Percentiles rank a stretch among this genome's conserved stretches.
Conservation (phyloP, 2,888 invertebrate genomes). For the Phasia obesa region DNA sequence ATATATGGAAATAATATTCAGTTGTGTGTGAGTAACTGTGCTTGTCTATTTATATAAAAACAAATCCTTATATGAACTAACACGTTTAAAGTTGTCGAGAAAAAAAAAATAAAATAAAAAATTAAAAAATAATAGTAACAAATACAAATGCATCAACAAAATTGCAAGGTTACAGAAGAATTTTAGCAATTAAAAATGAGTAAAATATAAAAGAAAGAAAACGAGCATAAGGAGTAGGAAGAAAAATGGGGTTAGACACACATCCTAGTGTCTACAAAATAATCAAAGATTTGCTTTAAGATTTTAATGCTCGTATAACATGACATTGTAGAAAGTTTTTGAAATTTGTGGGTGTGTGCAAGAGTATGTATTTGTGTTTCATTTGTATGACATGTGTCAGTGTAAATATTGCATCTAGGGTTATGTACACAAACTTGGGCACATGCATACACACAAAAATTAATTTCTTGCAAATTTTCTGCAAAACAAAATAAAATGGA, state of each 20-base stretch:
- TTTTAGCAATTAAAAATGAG: constrained; percentile 11
- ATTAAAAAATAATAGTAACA: background rate
- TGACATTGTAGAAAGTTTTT: constrained; percentile 12
- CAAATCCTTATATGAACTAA: constrained; percentile 20
- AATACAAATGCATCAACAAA: constrained; percentile 4
- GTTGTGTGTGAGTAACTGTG: constrained; percentile 38
- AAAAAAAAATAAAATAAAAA: constrained; percentile 24
- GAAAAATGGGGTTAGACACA: background rate
- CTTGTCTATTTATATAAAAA: constrained; percentile 24
- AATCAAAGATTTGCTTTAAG: constrained; percentile 35
- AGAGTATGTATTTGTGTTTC: background rate
- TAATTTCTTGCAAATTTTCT: background rate
- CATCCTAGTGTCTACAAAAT: background rate
- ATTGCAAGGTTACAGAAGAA: constrained; percentile 51
- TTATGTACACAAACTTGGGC: constrained; percentile 20
- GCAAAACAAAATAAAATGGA: background rate
- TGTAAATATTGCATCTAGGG: constrained; percentile 19
- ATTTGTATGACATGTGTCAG: constrained; percentile 16
- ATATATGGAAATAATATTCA: background rate
- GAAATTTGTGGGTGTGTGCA: background rate
- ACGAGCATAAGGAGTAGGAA: background rate
- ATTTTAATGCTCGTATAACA: constrained; percentile 5
- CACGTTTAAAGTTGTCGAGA: constrained; percentile 36
- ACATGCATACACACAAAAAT: background rate
- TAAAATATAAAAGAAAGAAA: background rate